phyloP scores from a whole-genome alignment of 1,140 invertebrate genomes.

The Mya arenaria region DNA sequence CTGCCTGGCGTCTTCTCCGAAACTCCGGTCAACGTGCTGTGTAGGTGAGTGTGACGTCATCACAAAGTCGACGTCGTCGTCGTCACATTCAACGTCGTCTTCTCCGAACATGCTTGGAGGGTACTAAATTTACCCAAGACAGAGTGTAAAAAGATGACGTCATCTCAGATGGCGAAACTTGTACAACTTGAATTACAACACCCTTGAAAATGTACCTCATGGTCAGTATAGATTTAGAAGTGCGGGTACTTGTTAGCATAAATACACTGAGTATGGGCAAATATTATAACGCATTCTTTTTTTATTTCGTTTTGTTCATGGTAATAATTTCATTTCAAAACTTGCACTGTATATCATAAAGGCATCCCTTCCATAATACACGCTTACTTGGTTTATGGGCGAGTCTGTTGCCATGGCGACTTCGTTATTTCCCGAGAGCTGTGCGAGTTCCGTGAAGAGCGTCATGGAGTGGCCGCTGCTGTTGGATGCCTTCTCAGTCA shows the following conservation, averaged over 20 bases:
- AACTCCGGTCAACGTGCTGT: slow-evolving; percentile 8
- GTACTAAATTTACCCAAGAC: too few species aligned
- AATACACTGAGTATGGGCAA: too few species aligned
- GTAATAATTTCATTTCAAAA: too few species aligned
- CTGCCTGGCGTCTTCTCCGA: not conserved
- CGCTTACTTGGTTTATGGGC: slow-evolving; percentile 37
- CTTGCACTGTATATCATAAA: too few species aligned
- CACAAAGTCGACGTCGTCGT: slow-evolving; percentile 48
- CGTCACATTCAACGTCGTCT: slow-evolving; percentile 51
- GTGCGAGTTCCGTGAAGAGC: slow-evolving; percentile 43
- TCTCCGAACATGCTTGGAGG: slow-evolving; percentile 44
- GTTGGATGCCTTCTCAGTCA: slow-evolving; percentile 46
- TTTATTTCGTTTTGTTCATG: too few species aligned
- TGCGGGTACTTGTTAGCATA: too few species aligned
- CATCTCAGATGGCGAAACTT: too few species aligned
- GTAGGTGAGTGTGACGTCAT: slow-evolving; percentile 48
- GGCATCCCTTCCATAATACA: not conserved
- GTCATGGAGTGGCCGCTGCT: slow-evolving; percentile 50
- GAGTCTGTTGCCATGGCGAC: slow-evolving; percentile 45
- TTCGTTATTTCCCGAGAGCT: slow-evolving; percentile 30
- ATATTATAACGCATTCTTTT: too few species aligned
- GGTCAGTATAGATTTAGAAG: too few species aligned
- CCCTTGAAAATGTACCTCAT: too few species aligned
- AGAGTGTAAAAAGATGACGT: too few species aligned
- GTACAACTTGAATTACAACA: too few species aligned